phyloP scores from a whole-genome alignment of 2,888 invertebrate species.

The Acanthacorydalis orientalis region DNA sequence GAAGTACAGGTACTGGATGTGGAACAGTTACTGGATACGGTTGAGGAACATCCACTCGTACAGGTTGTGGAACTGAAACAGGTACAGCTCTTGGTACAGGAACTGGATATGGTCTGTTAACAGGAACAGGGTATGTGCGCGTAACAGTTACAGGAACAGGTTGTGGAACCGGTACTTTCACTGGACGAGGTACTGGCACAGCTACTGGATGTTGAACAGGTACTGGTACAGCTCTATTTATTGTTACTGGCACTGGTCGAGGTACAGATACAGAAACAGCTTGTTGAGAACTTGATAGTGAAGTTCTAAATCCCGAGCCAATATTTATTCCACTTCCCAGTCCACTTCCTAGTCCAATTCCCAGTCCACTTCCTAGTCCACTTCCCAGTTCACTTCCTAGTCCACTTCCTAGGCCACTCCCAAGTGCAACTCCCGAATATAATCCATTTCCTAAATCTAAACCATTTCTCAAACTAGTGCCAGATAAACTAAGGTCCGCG shows the following conservation, averaged over 20 bases:
- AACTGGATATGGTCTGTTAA: slow-evolving; percentile 23
- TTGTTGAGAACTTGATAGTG: slow-evolving; percentile 9
- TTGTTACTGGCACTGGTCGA: slow-evolving; percentile 9
- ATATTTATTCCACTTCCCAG: slow-evolving; percentile 6
- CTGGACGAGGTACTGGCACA: slow-evolving; percentile 27
- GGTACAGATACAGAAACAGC: slow-evolving; percentile 32
- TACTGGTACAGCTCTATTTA: not conserved
- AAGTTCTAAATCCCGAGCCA: slow-evolving; percentile 5
- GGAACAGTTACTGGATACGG: not conserved
- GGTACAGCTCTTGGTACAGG: slow-evolving; percentile 18
- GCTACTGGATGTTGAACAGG: slow-evolving; percentile 21
- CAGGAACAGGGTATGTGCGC: slow-evolving; percentile 27
- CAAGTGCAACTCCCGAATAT: too few relatives aligned
- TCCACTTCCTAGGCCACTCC: too few relatives aligned
- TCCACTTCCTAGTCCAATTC: too few relatives aligned
- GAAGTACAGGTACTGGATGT: not conserved
- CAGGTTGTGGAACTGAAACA: not conserved
- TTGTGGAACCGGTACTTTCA: slow-evolving; percentile 30
- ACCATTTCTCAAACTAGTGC: not conserved
- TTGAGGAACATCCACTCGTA: not conserved
- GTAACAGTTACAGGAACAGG: slow-evolving; percentile 30
- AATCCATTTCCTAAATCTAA: not conserved
- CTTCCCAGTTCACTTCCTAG: too few relatives aligned
- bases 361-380: too few relatives aligned
- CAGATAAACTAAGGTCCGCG: not conserved